These are phyloP conservation scores for Heliconius charithonia DNA, from an alignment of 2,888 invertebrate genomes.

Conservation along the genomic window DNA sequence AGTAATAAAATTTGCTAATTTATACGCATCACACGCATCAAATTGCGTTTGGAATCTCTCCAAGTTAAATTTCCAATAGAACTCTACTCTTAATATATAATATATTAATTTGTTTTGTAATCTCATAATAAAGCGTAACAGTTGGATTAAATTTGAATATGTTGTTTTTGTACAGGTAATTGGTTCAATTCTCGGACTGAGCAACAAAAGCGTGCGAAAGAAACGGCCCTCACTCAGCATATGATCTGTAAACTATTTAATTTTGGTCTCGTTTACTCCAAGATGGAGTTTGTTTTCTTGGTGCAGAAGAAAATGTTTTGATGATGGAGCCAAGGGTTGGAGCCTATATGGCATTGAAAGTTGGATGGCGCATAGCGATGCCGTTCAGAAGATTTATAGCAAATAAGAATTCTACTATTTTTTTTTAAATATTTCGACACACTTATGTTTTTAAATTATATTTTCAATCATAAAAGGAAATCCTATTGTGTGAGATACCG, in stretches of 20 bases:
- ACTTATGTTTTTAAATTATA: neutral
- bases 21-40: neutral
- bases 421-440: conserved; percentile 13
- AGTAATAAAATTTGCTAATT: conserved; percentile 1
- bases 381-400: neutral
- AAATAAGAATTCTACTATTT: neutral
- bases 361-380: conserved; percentile 29
- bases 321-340: conserved; percentile 61
- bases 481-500: neutral
- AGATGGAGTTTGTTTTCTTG: conserved; percentile 76
- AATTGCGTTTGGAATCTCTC: conserved; percentile 17
- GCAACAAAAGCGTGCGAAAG: conserved; percentile 90
- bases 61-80: conserved; percentile 14
- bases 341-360: conserved; percentile 55
- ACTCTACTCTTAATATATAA: neutral
- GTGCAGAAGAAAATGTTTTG: conserved; percentile 61
- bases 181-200: conserved; percentile 90
- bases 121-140: conserved; percentile 1
- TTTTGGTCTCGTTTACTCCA: conserved; percentile 74
- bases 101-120: neutral
- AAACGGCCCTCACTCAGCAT: conserved; percentile 91
- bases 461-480: neutral
- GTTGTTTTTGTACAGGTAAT: conserved; percentile 77
- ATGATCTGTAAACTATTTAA: conserved; percentile 65
- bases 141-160: conserved; percentile 1